Conservation (phyloP, 2,797 vertebrate species). For the Lepilemur ruficaudatus region DNA sequence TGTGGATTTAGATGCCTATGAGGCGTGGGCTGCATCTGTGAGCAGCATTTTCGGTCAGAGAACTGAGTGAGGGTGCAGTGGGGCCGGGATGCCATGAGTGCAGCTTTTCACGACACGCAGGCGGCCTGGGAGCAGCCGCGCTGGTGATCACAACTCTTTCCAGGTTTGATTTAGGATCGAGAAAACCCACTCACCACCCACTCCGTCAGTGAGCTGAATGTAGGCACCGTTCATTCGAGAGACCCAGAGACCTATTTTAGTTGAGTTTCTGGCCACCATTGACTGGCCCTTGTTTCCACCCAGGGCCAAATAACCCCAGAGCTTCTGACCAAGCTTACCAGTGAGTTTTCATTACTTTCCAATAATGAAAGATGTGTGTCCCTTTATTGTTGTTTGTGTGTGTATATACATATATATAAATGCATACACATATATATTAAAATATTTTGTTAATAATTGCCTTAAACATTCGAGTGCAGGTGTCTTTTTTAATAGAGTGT, state of each 20-base stretch:
- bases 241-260: fast-evolving
- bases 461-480: too few species aligned
- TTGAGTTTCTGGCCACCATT: neutral
- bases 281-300: neutral
- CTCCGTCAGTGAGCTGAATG: neutral
- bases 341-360: neutral
- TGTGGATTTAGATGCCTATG: fast-evolving
- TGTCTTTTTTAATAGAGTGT: too few species aligned
- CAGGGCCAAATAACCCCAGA: neutral
- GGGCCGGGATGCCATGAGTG: fast-evolving
- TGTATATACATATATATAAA: neutral
- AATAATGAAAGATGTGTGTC: neutral
- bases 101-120: too few species aligned
- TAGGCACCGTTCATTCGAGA: fast-evolving
- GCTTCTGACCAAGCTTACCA: neutral
- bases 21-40: fast-evolving
- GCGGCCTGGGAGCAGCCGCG: too few species aligned
- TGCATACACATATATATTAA: too few species aligned
- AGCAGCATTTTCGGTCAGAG: too few species aligned
- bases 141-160: too few species aligned
- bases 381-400: neutral
- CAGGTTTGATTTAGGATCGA: neutral
- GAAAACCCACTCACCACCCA: neutral
- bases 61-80: fast-evolving
- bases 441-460: neutral